Conservation (phyloP, 2,797 vertebrate genomes). For the Echeneis naucrates region DNA sequence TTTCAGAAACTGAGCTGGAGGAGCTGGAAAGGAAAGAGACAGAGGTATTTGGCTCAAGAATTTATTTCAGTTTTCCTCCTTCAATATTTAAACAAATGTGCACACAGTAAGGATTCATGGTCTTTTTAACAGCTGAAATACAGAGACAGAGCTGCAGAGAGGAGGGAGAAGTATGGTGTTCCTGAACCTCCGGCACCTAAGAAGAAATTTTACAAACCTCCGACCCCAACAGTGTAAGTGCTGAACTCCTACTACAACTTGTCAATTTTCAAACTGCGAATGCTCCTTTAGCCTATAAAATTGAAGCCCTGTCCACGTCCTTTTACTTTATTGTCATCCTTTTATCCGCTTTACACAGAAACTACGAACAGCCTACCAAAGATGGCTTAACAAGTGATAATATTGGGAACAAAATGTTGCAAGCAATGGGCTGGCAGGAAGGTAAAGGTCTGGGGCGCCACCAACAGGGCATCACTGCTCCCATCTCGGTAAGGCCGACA, state of each 20-base stretch:
- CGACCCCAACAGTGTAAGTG: conserved; percentile 88
- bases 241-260: neutral
- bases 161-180: conserved; percentile 93
- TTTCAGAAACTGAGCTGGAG: conserved; percentile 91
- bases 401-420: conserved; percentile 95
- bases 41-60: conserved; percentile 82
- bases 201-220: conserved; percentile 88
- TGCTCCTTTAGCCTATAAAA: neutral
- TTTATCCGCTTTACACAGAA: conserved; percentile 74
- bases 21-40: conserved; percentile 92
- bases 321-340: no score
- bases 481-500: conserved; percentile 85
- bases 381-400: conserved; percentile 93
- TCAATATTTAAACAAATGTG: neutral
- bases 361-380: conserved; percentile 94
- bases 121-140: conserved; percentile 89
- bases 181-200: conserved; percentile 92
- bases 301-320: neutral
- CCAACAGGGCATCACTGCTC: conserved; percentile 93
- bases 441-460: conserved; percentile 91
- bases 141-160: conserved; percentile 93
- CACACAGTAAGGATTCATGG: neutral
- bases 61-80: neutral
- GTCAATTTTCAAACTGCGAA: neutral
- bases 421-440: conserved; percentile 96